Evolutionary conservation across 2,888 invertebrate genomes (phyloP), one percentile per base, ranked within the genome.

Genomic region (Volucella inanis): DNA sequence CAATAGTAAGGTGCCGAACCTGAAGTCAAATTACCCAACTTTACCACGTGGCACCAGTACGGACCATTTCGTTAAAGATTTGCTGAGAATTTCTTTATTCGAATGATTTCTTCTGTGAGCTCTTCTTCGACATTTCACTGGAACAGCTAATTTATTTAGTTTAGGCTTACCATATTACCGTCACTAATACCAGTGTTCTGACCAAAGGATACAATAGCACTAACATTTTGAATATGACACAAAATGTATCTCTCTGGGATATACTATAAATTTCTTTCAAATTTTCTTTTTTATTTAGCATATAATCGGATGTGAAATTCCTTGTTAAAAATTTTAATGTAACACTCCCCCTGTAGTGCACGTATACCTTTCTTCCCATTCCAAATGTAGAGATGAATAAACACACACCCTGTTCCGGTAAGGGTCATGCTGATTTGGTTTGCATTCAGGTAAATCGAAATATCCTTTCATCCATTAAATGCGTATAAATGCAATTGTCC

Each of bases 371-470:
- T 38, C 10, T 54, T 41, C 8, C 2, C 31, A 38, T 8, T 43
- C 12, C 11, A 45, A 43, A 55, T 43, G 67, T 54, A 70, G 8
- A 18, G 47, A 47, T 47, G 67, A 31, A 18, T 45, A 59, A 59
- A 4, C 8, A 47, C 38, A 47, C 8, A 39, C 39, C 39, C 45
- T 70, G 47, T 18, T 70, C 49, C 9, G 9, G 11, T 31, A 55
- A 47, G 39, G 70, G 70, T 57, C 57, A 70, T 49, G 47, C 47
- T 70, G 39, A 39, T 39, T 57, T 70, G 57, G 41, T 70, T 57
- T 49, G 47, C 38, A 49, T 47, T 61, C 61, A 71, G 71, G 71
- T 71, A 71, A 59, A 71, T 61, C 41, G 49, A 57, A 70, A 45
- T 70, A 57, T 61, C 71, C 61, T 71, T 61, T 71, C 59, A 70